These are phyloP conservation scores for Pollenia griseotomentosa DNA, from an alignment of 2,888 invertebrate genomes.

Conservation along the genomic window DNA sequence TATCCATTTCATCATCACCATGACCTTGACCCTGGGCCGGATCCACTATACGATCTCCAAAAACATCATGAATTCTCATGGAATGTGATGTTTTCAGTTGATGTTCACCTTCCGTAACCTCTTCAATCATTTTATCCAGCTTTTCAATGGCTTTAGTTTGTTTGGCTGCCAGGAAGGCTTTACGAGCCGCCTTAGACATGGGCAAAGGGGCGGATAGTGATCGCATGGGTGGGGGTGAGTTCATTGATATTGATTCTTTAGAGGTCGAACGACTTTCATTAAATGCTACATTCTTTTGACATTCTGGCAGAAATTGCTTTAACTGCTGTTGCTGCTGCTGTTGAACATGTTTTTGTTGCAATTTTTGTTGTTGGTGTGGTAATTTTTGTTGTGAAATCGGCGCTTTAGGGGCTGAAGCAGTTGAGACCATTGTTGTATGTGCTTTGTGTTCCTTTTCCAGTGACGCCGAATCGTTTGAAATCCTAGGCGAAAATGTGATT, in stretches of 20 bases:
- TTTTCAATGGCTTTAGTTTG: constrained; percentile 84
- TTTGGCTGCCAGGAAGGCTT: constrained; percentile 82
- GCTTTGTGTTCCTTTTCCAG: constrained; percentile 34
- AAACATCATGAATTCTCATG: constrained; percentile 76
- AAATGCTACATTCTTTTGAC: constrained; percentile 73
- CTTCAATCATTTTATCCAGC: constrained; percentile 84
- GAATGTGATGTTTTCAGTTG: constrained; percentile 80
- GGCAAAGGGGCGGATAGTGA: constrained; percentile 79
- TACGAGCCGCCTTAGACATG: constrained; percentile 81
- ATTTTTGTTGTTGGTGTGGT: constrained; percentile 26
- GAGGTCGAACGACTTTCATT: constrained; percentile 76
- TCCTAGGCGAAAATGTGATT: constrained; percentile 80
- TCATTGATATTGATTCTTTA: constrained; percentile 78
- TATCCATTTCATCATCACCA: constrained; percentile 73
- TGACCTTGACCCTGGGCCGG: constrained; percentile 1
- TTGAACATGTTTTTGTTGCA: background rate
- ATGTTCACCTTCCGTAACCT: constrained; percentile 82
- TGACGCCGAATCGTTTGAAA: constrained; percentile 66
- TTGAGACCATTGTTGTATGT: constrained; percentile 19
- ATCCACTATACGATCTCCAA: constrained; percentile 72
- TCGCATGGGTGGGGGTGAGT: constrained; percentile 79
- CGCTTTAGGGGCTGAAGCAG: background rate
- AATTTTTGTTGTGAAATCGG: constrained; percentile 47
- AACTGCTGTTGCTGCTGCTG: constrained; percentile 19
- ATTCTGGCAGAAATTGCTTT: constrained; percentile 13